phyloP scores from a whole-genome alignment of 1,140 invertebrate genomes.

The Drosophila truncata region DNA sequence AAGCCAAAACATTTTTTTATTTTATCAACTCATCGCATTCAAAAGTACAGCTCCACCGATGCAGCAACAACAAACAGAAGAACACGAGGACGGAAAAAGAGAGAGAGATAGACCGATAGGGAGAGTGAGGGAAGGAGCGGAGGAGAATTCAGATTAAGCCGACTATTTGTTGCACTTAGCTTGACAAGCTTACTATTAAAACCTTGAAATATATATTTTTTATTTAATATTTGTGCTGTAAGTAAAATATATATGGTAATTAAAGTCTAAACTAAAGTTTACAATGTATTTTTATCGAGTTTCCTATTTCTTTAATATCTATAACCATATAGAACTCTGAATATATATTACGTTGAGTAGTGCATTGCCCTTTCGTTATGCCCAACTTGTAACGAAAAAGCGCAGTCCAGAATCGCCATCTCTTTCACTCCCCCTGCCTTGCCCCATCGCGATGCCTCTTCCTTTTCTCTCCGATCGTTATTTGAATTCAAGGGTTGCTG shows the following conservation, averaged over 20 bases:
- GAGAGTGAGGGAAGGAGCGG: background rate
- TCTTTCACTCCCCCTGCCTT: constrained; percentile 16
- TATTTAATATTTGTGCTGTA: no score
- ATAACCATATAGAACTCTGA: no score
- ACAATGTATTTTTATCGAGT: background rate
- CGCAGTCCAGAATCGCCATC: constrained; percentile 34
- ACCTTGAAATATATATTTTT: no score
- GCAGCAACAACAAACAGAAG: constrained; percentile 55
- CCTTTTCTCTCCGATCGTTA: constrained; percentile 40
- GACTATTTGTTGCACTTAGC: constrained; percentile 14
- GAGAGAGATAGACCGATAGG: constrained; percentile 4
- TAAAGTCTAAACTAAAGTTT: background rate
- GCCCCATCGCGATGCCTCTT: constrained; percentile 6
- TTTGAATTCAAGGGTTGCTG: constrained; percentile 65
- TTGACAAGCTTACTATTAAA: background rate
- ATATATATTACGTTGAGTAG: background rate
- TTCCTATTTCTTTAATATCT: background rate
- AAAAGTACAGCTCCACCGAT: constrained; percentile 78
- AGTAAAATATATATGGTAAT: background rate
- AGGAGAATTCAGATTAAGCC: background rate
- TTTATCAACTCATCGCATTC: constrained; percentile 62
- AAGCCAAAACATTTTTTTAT: constrained; percentile 68
- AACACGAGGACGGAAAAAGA: constrained; percentile 24
- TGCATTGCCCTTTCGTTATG: constrained; percentile 25
- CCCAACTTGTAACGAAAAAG: constrained; percentile 1